A percentile compares a stretch with the other conserved stretches of the same genome.
These are phyloP conservation scores for Myotis brandtii DNA, from an alignment of 2,113 vertebrate species.

Conservation along the genomic window DNA sequence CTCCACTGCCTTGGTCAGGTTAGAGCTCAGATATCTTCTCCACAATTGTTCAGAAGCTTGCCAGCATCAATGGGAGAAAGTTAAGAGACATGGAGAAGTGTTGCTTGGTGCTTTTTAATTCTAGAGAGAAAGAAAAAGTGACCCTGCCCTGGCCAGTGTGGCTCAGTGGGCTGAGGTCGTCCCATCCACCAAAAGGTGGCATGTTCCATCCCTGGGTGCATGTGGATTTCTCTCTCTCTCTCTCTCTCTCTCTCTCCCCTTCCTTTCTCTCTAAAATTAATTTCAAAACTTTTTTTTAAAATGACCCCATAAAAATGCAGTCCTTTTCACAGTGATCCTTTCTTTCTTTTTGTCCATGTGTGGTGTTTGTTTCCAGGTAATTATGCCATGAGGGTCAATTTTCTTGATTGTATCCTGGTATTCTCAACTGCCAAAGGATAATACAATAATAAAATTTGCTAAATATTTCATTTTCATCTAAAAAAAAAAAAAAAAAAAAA, in stretches of 20 bases:
- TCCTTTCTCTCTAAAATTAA: not conserved
- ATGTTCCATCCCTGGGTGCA: not conserved
- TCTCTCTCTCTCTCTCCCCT: too few relatives aligned
- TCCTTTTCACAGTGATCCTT: not conserved
- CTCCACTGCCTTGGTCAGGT: not conserved
- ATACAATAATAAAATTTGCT: constrained; percentile 5
- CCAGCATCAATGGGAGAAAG: not conserved
- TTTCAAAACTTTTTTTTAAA: too few relatives aligned
- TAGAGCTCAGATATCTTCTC: not conserved
- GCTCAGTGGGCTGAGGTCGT: not conserved
- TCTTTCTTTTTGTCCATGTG: not conserved
- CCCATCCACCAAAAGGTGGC: not conserved
- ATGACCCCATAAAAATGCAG: not conserved
- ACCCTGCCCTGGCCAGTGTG: not conserved
- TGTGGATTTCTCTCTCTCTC: not conserved
- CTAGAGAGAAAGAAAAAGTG: not conserved
- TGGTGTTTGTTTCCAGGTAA: not conserved
- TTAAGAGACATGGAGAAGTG: not conserved
- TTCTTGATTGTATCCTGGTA: not conserved
- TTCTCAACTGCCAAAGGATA: constrained; percentile 16
- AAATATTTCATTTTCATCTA: constrained; percentile 21
- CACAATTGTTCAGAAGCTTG: not conserved
- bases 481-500: too few relatives aligned
- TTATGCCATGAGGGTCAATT: not conserved
- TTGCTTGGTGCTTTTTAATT: not conserved